These are phyloP conservation scores for Halisarca cf. caerulea DNA, from an alignment of 37 sponge, comb jelly and placozoan genomes.

Conservation along the genomic window DNA sequence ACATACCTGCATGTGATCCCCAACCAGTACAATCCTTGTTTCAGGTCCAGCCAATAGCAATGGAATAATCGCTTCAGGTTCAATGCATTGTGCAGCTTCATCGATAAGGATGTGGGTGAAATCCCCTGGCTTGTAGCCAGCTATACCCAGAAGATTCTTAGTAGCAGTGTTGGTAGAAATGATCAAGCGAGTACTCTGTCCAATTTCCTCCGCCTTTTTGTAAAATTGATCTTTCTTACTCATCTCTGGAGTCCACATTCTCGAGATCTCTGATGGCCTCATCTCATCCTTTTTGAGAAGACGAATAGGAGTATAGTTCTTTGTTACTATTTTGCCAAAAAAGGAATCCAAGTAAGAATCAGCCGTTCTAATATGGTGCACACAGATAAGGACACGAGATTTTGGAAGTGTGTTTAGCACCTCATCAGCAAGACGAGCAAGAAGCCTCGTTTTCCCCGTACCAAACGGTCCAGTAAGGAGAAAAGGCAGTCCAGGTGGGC, in stretches of 20 bases:
- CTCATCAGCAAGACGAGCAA: conserved; percentile 28
- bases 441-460: conserved; percentile 43
- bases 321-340: conserved; percentile 12
- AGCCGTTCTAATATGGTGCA: conserved; percentile 35
- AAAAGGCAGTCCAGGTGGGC: conserved; percentile 16
- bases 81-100: conserved; percentile 80
- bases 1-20: conserved; percentile 78
- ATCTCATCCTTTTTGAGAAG: background rate
- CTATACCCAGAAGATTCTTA: background rate
- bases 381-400: conserved; percentile 31
- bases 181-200: background rate
- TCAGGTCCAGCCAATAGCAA: conserved; percentile 44
- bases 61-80: conserved; percentile 70
- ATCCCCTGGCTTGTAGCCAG: background rate
- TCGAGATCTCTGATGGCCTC: background rate
- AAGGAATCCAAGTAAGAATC: conserved; percentile 30
- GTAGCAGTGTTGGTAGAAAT: conserved; percentile 11
- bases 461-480: conserved; percentile 51
- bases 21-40: conserved; percentile 75
- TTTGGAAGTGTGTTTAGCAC: background rate
- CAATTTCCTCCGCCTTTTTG: background rate
- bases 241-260: background rate
- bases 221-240: background rate
- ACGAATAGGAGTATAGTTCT: background rate
- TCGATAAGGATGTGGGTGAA: conserved; percentile 78